These are phyloP conservation scores for Ischnus inquisitorius DNA, from an alignment of 2,888 invertebrate species.

Conservation along the genomic window DNA sequence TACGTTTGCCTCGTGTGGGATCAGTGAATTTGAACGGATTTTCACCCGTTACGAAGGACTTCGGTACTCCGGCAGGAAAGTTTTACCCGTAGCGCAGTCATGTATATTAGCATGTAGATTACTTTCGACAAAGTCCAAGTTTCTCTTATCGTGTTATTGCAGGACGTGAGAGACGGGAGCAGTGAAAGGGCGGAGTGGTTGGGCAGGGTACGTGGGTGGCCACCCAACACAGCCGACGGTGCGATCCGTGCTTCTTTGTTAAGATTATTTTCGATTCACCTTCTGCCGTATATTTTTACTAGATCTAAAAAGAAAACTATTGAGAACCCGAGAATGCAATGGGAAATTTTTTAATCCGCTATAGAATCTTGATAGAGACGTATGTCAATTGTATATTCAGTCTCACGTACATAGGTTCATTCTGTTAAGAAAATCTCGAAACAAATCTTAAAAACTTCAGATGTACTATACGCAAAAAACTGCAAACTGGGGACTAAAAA, in stretches of 20 bases:
- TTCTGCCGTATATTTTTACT: neutral
- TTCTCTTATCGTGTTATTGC: slow-evolving; percentile 74
- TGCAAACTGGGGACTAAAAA: no score
- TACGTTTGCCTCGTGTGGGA: slow-evolving; percentile 29
- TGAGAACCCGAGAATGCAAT: neutral
- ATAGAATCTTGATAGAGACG: neutral
- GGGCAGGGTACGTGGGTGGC: slow-evolving; percentile 31
- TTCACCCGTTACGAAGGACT: slow-evolving; percentile 41
- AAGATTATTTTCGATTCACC: slow-evolving; percentile 61
- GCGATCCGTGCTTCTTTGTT: slow-evolving; percentile 52
- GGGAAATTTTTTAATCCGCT: neutral
- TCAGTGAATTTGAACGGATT: slow-evolving; percentile 50
- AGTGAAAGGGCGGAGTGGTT: slow-evolving; percentile 51
- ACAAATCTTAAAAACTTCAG: no score
- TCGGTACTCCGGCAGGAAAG: slow-evolving; percentile 2
- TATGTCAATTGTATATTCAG: no score
- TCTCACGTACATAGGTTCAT: no score
- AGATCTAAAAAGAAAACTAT: neutral
- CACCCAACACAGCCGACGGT: slow-evolving; percentile 4
- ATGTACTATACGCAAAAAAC: no score
- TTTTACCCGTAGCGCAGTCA: slow-evolving; percentile 52
- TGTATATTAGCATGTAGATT: slow-evolving; percentile 71
- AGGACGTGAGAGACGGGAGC: slow-evolving; percentile 62
- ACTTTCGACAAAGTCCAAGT: slow-evolving; percentile 68
- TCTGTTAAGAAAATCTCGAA: no score